Evolutionary conservation across 1,140 invertebrate genomes (phyloP), one percentile per base, ranked within the genome.

Genomic region (Branchinecta lynchi): DNA sequence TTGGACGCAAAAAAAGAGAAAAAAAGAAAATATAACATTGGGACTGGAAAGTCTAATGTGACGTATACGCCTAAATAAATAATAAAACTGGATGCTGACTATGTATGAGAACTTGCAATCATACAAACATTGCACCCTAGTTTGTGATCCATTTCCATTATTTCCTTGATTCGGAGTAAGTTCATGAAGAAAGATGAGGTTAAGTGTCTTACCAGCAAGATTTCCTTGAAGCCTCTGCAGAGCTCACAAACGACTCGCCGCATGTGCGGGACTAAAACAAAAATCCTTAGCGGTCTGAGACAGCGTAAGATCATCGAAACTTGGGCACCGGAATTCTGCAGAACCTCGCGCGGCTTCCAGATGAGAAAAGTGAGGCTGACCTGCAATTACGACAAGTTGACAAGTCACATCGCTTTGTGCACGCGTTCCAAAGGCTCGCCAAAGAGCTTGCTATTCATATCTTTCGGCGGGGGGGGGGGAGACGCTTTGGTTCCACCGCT

Each of bases 201-300:
- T 32, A 32, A 32, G 5, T 32, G 5, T 77, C 80, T 80, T 80
- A 96, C 96, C 77, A 99, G 81, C 32, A 98, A 78, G 74, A 99
- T 99, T 83, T 99, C 96, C 80, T 98, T 99, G 80, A 99, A 99
- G n/a, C 97, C 96, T 72, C 94, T 83, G 75, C 95, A 97, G 44
- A 99, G 81, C 78, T 99, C 97, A 78, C 94, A 98, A 43, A 99
- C 96, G 32, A 99, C 97, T 83, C 97, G 96, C 72, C 96, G 84
- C 94, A 99, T 99, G 77, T 99, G 96, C 69, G 97, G 97, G 15
- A 99, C 95, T 45, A 99, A 81, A 15, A 93, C 96, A 77, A 99
- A 99, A 73, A 99, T 99, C 72, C 97, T 79, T 45, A 99, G 80
- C 5, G 97, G 97, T 15, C 97, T 84, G 45, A 99, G 86, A 80